Conservation (phyloP, 1,140 invertebrate species). For the Pissodes strobi region DNA sequence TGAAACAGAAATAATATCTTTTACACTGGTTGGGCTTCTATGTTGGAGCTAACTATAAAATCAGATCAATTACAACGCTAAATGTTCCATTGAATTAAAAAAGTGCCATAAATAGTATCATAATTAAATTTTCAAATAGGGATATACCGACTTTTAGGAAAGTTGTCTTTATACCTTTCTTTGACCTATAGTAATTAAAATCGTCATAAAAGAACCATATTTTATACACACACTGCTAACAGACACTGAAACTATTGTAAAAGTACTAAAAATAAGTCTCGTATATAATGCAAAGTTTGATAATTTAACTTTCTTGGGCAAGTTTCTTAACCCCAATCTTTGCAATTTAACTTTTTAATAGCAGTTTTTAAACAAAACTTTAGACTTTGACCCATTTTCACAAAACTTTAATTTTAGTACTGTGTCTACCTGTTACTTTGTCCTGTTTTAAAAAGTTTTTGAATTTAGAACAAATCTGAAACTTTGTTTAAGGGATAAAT, state of each 20-base stretch:
- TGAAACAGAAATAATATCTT: too few relatives aligned
- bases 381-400: slow-evolving; percentile 44
- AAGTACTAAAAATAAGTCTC: slow-evolving; percentile 37
- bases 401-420: slow-evolving; percentile 40
- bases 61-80: too few relatives aligned
- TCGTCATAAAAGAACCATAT: too few relatives aligned
- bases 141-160: too few relatives aligned
- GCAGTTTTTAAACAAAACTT: slow-evolving; percentile 47
- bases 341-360: slow-evolving; percentile 47
- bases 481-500: slow-evolving; percentile 37
- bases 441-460: slow-evolving; percentile 31
- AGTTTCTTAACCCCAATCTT: slow-evolving; percentile 42
- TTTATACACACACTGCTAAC: too few relatives aligned
- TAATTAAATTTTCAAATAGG: too few relatives aligned
- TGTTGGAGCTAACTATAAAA: too few relatives aligned
- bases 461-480: slow-evolving; percentile 34
- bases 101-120: too few relatives aligned
- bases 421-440: slow-evolving; percentile 34
- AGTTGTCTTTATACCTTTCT: too few relatives aligned
- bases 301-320: slow-evolving; percentile 40
- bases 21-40: too few relatives aligned
- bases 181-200: too few relatives aligned
- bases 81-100: too few relatives aligned
- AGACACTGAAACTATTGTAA: not conserved
- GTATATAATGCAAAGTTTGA: slow-evolving; percentile 43